Conservation (phyloP, 1,140 invertebrate genomes). For the Tetramorium simillimum region DNA sequence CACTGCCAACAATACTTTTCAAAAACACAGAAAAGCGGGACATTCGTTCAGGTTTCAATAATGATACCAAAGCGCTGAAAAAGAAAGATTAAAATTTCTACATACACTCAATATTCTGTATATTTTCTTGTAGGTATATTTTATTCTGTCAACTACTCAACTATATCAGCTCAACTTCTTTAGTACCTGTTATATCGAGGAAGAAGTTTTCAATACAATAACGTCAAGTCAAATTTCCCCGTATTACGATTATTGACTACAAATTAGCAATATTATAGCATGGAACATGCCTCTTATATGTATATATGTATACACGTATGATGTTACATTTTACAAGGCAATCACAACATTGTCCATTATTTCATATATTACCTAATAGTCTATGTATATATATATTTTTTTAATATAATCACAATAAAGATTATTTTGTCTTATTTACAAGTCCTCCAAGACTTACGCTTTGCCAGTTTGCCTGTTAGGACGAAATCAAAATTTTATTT, state of each 20-base stretch:
- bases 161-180: not conserved
- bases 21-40: too few relatives aligned
- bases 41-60: too few relatives aligned
- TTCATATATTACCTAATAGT: not conserved
- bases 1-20: too few relatives aligned
- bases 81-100: too few relatives aligned
- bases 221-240: not conserved
- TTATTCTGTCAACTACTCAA: constrained; percentile 5
- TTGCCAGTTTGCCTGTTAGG: constrained; percentile 83
- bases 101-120: not conserved
- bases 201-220: constrained; percentile 15
- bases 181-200: not conserved
- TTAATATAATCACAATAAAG: not conserved
- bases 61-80: too few relatives aligned
- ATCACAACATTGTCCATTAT: constrained; percentile 42
- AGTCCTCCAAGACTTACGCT: constrained; percentile 80
- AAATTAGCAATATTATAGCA: constrained; percentile 3
- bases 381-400: not conserved
- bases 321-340: constrained; percentile 37
- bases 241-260: not conserved
- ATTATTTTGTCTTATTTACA: constrained; percentile 70
- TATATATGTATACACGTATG: not conserved
- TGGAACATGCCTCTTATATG: not conserved
- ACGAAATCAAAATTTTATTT: constrained; percentile 49
- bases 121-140: not conserved